Evolutionary conservation across 2,888 invertebrate genomes (phyloP).

Genomic region (Caenorhabditis sp.): DNA sequence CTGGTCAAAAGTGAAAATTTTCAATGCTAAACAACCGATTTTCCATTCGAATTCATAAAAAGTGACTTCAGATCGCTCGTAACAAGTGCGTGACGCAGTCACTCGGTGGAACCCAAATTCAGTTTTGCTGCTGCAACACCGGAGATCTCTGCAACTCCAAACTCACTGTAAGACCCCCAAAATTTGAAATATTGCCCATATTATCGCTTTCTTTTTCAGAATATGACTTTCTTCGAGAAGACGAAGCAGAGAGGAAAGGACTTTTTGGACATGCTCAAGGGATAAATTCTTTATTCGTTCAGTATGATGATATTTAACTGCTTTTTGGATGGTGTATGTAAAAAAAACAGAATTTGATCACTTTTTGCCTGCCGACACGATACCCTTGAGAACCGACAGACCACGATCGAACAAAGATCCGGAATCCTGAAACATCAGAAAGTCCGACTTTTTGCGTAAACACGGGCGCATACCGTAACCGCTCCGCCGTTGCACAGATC

Average conservation of each 20-base stretch:
- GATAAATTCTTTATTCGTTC: conserved; percentile 9
- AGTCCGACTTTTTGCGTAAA: neutral
- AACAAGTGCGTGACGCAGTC: conserved; percentile 61
- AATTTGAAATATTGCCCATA: too few species aligned
- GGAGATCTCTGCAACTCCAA: conserved; percentile 67
- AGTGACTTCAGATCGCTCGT: conserved; percentile 29
- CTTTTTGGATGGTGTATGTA: neutral
- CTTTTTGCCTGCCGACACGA: conserved; percentile 43
- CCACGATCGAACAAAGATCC: conserved; percentile 56
- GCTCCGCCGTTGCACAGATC: conserved; percentile 63
- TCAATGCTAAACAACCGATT: too few species aligned
- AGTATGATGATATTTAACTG: neutral
- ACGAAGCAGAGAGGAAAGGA: conserved; percentile 59
- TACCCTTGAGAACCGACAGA: conserved; percentile 51
- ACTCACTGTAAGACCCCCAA: conserved; percentile 39
- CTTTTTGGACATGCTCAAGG: conserved; percentile 49
- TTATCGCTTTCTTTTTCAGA: conserved; percentile 38
- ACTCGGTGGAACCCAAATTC: conserved; percentile 51
- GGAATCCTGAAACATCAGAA: conserved; percentile 45
- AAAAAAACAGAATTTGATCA: conserved; percentile 10
- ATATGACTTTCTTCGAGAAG: conserved; percentile 56
- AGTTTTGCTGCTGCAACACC: conserved; percentile 65
- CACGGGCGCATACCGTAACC: conserved; percentile 34
- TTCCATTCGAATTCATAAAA: too few species aligned
- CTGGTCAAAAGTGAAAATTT: neutral